These are phyloP conservation scores for Melipona beecheii DNA, from an alignment of 2,888 invertebrate species.

Conservation along the genomic window DNA sequence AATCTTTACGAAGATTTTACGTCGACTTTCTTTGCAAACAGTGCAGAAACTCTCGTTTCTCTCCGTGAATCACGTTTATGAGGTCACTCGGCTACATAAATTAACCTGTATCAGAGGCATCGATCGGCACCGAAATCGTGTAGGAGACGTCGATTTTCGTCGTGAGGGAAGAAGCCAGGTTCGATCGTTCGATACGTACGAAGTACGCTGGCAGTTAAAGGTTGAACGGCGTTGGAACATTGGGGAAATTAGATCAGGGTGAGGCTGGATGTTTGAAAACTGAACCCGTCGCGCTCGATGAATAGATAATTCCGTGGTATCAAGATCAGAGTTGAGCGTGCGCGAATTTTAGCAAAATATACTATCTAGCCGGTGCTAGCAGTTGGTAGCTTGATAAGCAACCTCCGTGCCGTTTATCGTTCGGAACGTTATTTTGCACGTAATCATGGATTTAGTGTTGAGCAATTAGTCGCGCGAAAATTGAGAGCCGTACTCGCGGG, in stretches of 20 bases:
- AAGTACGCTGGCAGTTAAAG: not conserved
- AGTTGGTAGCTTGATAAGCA: conserved; percentile 1
- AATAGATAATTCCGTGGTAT: conserved; percentile 30
- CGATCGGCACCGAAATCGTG: not conserved
- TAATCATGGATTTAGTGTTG: conserved; percentile 6
- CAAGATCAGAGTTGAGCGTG: not conserved
- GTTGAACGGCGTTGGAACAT: not conserved
- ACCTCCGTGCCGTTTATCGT: no score
- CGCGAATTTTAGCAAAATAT: conserved; percentile 9
- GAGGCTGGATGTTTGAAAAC: conserved; percentile 5
- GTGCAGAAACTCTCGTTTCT: no score
- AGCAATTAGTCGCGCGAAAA: conserved; percentile 24
- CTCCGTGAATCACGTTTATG: not conserved
- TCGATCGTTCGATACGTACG: not conserved
- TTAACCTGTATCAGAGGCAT: not conserved
- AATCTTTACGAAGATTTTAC: not conserved
- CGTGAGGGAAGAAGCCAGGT: not conserved
- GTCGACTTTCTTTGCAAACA: no score
- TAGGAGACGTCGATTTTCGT: not conserved
- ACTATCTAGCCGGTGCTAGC: not conserved
- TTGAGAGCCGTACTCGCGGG: not conserved
- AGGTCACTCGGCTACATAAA: not conserved
- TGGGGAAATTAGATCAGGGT: conserved; percentile 6
- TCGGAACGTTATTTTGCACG: conserved; percentile 11
- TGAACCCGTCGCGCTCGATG: conserved; percentile 11